Evolutionary conservation across 2,113 vertebrate genomes (phyloP).

Genomic region (Chaetops frenatus): DNA sequence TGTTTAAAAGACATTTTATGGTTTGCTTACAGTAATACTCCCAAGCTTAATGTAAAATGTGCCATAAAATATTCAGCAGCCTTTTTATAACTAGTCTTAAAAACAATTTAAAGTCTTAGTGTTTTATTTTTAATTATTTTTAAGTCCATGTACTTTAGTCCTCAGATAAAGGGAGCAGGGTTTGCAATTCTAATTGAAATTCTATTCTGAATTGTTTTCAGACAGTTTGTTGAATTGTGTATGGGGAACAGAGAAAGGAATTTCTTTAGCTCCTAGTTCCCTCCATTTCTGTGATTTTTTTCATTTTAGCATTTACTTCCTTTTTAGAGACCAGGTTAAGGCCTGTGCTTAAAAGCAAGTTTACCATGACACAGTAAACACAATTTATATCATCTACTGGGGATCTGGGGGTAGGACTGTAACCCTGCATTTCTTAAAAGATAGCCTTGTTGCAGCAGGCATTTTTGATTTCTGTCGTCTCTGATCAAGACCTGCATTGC

Average conservation of each 20-base stretch:
- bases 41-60: slow-evolving; percentile 53
- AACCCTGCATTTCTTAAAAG: slow-evolving; percentile 3
- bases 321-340: background rate
- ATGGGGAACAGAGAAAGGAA: background rate
- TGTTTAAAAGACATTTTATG: slow-evolving; percentile 42
- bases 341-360: background rate
- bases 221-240: background rate
- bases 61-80: slow-evolving; percentile 59
- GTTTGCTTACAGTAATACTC: slow-evolving; percentile 52
- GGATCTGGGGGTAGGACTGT: background rate
- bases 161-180: slow-evolving; percentile 6
- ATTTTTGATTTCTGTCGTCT: background rate
- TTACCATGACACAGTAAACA: background rate
- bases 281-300: background rate
- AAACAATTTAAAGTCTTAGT: slow-evolving; percentile 52
- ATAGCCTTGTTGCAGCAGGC: background rate
- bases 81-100: slow-evolving; percentile 58
- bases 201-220: slow-evolving; percentile 12
- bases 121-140: slow-evolving; percentile 67
- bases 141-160: slow-evolving; percentile 39
- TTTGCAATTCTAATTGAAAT: slow-evolving; percentile 3
- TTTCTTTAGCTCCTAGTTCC: background rate
- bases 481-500: background rate
- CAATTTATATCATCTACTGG: background rate
- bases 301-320: background rate